Evolutionary conservation across 2,113 vertebrate genomes (phyloP), one percentile per base, ranked within the genome.

Genomic region (Engystomops pustulosus): DNA sequence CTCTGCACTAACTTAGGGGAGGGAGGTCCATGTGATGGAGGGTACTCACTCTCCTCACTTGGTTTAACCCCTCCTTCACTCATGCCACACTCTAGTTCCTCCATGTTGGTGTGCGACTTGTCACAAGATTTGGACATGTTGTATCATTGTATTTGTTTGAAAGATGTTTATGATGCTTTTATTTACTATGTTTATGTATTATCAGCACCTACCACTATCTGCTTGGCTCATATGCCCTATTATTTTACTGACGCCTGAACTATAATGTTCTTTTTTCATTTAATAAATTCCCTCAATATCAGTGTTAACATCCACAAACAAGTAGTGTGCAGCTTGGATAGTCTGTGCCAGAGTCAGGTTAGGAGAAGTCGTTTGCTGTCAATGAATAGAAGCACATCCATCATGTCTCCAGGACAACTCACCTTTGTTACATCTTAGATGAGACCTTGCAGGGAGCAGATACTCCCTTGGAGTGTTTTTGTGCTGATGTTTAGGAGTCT

Each of bases 321-420:
- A 30, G 58, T 65, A 65, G 1, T 17, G 0, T 34, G 60, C 18
- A 17, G 11, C 6, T 62, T 23, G 10, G 5, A 62, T 62, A 1
- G n/a, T n/a, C n/a, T n/a, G 58, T 62, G 58, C 25, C 30, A 34
- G 15, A 15, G 30, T 27, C 15, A 65, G 18, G 60, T 65, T 65
- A 65, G 38, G 14, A 15, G 67, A 34, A 5, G 38, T 14, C 17
- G 36, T 36, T 34, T 55, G 27, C 72, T 76, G 45, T 32, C 60
- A 65, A 30, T 34, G 72, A 25, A 10, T 1, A 17, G 51, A 55
- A 15, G 85, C 34, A 71, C 58, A 86, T 90, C 90, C 90, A 86
- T 88, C 89, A 88, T 85, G 88, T 87, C 86, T 90, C 83, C 85
- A 62, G 79, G 86, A 86, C 85, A 62, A 27, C 49, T 70, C 87